Evolutionary conservation across 2,797 vertebrate genomes (phyloP).

Genomic region (Thalassophryne amazonica): DNA sequence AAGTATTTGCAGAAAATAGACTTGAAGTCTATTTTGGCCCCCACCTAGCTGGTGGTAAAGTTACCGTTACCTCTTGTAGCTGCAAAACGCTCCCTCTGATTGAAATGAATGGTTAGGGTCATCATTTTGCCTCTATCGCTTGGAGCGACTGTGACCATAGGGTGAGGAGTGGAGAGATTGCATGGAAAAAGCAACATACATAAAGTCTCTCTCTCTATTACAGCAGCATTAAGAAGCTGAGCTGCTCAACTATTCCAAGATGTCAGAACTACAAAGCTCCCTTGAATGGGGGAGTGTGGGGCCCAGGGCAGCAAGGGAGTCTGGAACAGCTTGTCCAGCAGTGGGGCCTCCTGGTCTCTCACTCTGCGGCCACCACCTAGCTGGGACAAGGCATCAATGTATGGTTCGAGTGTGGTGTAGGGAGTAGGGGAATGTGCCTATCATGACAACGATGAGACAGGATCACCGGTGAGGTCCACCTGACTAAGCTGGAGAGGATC

Average conservation of each 20-base stretch:
- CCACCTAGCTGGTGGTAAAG: too few species aligned
- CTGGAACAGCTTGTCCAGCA: constrained; percentile 77
- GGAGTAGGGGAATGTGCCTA: constrained; percentile 32
- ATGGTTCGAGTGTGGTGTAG: constrained; percentile 38
- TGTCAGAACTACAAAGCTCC: constrained; percentile 81
- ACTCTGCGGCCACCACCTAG: constrained; percentile 64
- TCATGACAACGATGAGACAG: constrained; percentile 33
- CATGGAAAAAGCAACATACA: constrained; percentile 71
- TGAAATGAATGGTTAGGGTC: too few species aligned
- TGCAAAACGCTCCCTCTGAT: too few species aligned
- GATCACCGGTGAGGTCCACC: constrained; percentile 37
- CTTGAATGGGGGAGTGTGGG: constrained; percentile 77
- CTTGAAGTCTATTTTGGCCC: too few species aligned
- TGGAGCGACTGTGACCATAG: too few species aligned
- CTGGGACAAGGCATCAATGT: constrained; percentile 72
- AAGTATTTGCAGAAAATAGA: too few species aligned
- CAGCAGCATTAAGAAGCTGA: constrained; percentile 75
- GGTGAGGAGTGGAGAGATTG: constrained; percentile 56
- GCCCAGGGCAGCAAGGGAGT: constrained; percentile 71
- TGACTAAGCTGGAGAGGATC: constrained; percentile 28
- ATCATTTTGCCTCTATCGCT: too few species aligned
- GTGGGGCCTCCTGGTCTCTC: constrained; percentile 74
- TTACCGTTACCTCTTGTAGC: too few species aligned
- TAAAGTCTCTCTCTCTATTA: constrained; percentile 72
- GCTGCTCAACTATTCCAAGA: constrained; percentile 79